Conservation (phyloP, 1,140 invertebrate genomes). For the Penaeus vannamei region DNA sequence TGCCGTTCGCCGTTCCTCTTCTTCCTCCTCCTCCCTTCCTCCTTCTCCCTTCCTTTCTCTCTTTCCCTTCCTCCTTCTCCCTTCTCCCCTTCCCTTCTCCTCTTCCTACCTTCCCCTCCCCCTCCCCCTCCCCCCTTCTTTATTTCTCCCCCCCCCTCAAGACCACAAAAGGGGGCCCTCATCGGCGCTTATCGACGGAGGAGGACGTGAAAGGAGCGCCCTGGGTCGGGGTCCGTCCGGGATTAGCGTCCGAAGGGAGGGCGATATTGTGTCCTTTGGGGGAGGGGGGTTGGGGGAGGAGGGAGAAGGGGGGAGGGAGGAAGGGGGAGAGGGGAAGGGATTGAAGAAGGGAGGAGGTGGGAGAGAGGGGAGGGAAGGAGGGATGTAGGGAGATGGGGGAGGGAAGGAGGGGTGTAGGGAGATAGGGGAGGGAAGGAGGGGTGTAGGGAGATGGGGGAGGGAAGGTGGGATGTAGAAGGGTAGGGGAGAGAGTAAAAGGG, state of each 20-base stretch:
- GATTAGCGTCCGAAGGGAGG: too few relatives aligned
- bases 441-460: background rate
- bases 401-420: background rate
- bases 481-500: background rate
- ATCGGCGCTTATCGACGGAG: too few relatives aligned
- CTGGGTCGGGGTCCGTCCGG: too few relatives aligned
- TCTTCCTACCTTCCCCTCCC: background rate
- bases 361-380: background rate
- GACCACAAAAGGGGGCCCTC: too few relatives aligned
- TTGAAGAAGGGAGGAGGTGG: background rate
- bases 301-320: background rate
- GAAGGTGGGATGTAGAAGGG: background rate
- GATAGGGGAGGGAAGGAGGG: background rate
- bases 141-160: too few relatives aligned
- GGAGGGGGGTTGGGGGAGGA: background rate
- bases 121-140: too few relatives aligned
- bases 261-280: background rate
- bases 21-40: background rate
- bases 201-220: too few relatives aligned
- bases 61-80: background rate
- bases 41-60: background rate
- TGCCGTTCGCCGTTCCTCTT: too few relatives aligned
- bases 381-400: background rate
- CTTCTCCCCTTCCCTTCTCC: background rate
- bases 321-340: background rate